phyloP scores from a whole-genome alignment of 2,113 vertebrate species.

The Malurus melanocephalus region DNA sequence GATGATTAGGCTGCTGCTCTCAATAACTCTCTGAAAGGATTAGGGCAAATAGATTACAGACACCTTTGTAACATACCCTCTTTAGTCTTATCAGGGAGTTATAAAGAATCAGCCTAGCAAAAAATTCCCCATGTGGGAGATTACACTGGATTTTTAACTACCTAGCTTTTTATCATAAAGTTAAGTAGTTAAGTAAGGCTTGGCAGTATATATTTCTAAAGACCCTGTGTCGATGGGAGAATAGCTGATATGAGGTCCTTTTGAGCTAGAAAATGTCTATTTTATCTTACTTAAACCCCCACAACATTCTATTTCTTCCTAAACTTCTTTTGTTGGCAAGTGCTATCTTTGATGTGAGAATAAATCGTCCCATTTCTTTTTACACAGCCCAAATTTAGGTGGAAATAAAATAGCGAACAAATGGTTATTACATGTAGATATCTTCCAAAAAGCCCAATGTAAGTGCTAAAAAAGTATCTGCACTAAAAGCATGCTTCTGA shows the following conservation, averaged over 20 bases:
- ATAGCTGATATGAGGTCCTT: background rate
- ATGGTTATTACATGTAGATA: background rate
- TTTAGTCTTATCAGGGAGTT: background rate
- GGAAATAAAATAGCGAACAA: background rate
- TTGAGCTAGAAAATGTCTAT: background rate
- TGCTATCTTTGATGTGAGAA: background rate
- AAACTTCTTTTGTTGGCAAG: background rate
- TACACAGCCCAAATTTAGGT: background rate
- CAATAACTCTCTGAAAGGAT: background rate
- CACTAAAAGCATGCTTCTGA: background rate
- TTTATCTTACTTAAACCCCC: background rate
- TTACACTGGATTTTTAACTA: background rate
- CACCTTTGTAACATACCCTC: background rate
- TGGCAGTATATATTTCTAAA: background rate
- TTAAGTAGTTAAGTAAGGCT: background rate
- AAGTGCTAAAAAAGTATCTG: background rate
- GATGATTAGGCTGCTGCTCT: background rate
- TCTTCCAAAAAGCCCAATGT: background rate
- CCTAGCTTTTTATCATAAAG: background rate
- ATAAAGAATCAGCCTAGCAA: background rate
- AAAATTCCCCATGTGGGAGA: background rate
- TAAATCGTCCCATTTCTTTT: background rate
- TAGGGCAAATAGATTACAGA: background rate
- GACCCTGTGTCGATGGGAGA: background rate
- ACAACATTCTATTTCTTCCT: background rate